Conservation (phyloP, 2,113 vertebrate species). For the Pterocles gutturalis region DNA sequence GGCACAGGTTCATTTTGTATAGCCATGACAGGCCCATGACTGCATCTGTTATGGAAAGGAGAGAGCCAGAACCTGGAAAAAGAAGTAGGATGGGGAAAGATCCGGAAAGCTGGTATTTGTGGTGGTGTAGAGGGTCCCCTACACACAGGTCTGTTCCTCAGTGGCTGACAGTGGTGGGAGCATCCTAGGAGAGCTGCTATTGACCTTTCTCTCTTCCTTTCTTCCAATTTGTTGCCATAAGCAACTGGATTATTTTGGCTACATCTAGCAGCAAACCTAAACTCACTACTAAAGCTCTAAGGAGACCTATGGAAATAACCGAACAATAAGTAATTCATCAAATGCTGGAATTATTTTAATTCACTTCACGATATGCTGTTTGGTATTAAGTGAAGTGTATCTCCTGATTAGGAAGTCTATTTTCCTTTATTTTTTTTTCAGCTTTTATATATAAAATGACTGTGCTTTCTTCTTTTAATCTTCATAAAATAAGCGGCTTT, state of each 20-base stretch:
- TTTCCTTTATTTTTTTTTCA: background rate
- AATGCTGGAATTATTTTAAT: background rate
- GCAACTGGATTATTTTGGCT: constrained; percentile 3
- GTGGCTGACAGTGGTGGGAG: background rate
- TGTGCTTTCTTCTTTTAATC: background rate
- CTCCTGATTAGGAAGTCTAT: background rate
- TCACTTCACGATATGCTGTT: background rate
- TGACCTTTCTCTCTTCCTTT: background rate
- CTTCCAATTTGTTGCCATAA: background rate
- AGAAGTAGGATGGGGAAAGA: background rate
- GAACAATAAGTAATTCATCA: background rate
- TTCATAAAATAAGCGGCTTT: background rate
- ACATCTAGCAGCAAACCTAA: background rate
- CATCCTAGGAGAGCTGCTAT: background rate
- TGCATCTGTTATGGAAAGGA: background rate
- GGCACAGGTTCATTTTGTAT: background rate
- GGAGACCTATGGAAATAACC: background rate
- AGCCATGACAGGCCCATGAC: background rate
- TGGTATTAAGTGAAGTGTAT: background rate
- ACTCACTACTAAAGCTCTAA: background rate
- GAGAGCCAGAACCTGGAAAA: background rate
- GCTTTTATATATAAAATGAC: background rate
- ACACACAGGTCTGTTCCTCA: background rate
- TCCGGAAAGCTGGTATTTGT: background rate
- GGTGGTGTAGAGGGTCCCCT: background rate